Conservation (phyloP, 2,888 invertebrate species). For the Heteromurus nitidus region DNA sequence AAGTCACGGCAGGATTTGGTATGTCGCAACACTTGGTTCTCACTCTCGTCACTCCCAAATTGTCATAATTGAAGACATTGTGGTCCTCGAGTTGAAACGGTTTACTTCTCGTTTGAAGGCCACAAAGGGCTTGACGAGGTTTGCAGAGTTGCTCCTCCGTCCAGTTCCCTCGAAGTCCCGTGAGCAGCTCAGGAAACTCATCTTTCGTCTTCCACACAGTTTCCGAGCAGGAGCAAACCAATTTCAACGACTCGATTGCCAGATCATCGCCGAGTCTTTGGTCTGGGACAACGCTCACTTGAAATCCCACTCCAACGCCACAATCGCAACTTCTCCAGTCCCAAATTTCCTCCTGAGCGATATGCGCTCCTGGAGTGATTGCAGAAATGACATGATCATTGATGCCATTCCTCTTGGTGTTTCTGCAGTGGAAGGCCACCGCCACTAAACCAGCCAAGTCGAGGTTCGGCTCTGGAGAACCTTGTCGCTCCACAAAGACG, state of each 20-base stretch:
- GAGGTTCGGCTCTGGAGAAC: not conserved
- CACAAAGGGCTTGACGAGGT: conserved; percentile 32
- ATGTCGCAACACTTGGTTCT: conserved; percentile 19
- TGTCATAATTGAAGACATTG: conserved; percentile 18
- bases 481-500: conserved; percentile 38
- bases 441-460: conserved; percentile 29
- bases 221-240: conserved; percentile 18
- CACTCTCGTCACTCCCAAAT: conserved; percentile 18
- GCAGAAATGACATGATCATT: conserved; percentile 20
- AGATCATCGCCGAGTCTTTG: conserved; percentile 24
- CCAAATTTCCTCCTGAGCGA: conserved; percentile 9
- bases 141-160: conserved; percentile 13
- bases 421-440: conserved; percentile 15
- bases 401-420: conserved; percentile 17
- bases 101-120: conserved; percentile 18
- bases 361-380: conserved; percentile 16
- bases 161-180: conserved; percentile 30
- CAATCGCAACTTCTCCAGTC: conserved; percentile 43
- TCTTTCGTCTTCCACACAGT: conserved; percentile 10
- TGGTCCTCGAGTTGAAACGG: not conserved
- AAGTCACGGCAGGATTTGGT: conserved; percentile 19
- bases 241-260: conserved; percentile 18
- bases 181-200: conserved; percentile 4
- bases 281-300: conserved; percentile 15
- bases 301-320: conserved; percentile 24